A percentile compares a stretch with the other conserved stretches of the same genome.
These are phyloP conservation scores for Himalopsyche tibetana DNA, from an alignment of 2,888 invertebrate genomes.

Conservation along the genomic window DNA sequence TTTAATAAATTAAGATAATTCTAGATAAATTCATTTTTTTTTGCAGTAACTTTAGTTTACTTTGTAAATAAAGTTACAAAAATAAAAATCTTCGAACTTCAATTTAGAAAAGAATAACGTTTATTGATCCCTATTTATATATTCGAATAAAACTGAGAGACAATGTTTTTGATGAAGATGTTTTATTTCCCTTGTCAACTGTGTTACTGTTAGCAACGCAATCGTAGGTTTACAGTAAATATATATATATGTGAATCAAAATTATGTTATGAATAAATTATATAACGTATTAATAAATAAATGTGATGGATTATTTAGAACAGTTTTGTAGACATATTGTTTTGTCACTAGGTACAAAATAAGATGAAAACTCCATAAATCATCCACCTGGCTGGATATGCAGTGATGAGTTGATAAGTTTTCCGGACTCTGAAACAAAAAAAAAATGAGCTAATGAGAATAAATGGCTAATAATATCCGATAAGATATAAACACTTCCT, in stretches of 20 bases:
- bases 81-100: background rate
- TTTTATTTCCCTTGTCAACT: conserved; percentile 63
- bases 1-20: conserved; percentile 13
- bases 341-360: conserved; percentile 55
- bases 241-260: conserved; percentile 60
- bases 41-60: background rate
- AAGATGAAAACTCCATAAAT: conserved; percentile 40
- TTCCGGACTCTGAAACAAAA: conserved; percentile 43
- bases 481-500: too few species aligned
- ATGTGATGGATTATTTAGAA: conserved; percentile 47
- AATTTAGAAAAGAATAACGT: background rate
- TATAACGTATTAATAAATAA: conserved; percentile 60
- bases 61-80: conserved; percentile 12
- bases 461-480: too few species aligned
- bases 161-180: conserved; percentile 61
- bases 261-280: conserved; percentile 63
- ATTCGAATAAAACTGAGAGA: conserved; percentile 57
- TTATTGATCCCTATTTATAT: conserved; percentile 22
- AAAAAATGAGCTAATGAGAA: background rate
- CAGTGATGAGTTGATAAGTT: conserved; percentile 44
- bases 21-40: background rate
- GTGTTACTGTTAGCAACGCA: conserved; percentile 53
- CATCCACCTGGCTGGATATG: conserved; percentile 4
- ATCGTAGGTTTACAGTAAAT: conserved; percentile 51
- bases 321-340: conserved; percentile 51